Conservation (phyloP, 2,888 invertebrate genomes). For the Pantelozetes paolii region DNA sequence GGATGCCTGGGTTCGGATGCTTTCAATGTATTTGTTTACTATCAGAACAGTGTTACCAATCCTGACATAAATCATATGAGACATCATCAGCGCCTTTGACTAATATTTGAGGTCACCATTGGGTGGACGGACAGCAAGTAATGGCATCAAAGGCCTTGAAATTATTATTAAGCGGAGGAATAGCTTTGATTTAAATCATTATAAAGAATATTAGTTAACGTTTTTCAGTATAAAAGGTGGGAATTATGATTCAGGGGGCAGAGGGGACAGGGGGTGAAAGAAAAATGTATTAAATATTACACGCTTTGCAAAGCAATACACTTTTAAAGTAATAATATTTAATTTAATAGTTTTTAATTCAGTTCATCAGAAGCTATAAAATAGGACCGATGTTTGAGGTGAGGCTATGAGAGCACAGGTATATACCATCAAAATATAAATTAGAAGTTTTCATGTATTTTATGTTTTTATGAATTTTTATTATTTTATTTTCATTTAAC, state of each 20-base stretch:
- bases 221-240: constrained; percentile 7
- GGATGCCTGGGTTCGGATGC: too few species aligned
- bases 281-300: constrained; percentile 1
- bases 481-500: constrained; percentile 8
- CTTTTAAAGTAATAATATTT: neutral
- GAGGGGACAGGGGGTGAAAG: neutral
- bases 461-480: constrained; percentile 22
- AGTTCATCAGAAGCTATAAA: constrained; percentile 32
- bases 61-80: constrained; percentile 29
- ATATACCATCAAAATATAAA: constrained; percentile 24
- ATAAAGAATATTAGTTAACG: neutral
- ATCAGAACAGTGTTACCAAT: neutral
- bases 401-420: neutral
- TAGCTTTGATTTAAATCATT: neutral
- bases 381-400: constrained; percentile 14
- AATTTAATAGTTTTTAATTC: neutral
- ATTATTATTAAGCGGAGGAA: constrained; percentile 15
- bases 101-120: constrained; percentile 35
- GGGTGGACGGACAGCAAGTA: constrained; percentile 8
- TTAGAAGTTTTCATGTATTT: constrained; percentile 25
- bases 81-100: constrained; percentile 20
- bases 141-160: constrained; percentile 33
- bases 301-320: neutral
- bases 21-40: constrained; percentile 26
- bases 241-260: neutral